A percentile compares a stretch with the other conserved stretches of the same genome.
Conservation (phyloP, 2,113 vertebrate species). For the Rhabdomys dilectus region DNA sequence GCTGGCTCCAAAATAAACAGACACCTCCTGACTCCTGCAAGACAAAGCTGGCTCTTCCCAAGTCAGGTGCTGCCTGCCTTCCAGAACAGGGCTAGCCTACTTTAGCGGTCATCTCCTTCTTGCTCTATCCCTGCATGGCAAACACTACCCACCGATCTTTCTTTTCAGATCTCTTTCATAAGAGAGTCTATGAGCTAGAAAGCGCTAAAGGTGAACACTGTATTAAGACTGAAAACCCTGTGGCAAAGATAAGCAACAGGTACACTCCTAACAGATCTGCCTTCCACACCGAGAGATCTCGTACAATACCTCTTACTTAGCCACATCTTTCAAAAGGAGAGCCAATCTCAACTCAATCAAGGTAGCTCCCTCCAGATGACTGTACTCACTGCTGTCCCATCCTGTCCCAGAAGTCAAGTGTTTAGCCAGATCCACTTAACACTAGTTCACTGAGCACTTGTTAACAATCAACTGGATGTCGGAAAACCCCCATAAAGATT, state of each 20-base stretch:
- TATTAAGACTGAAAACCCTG: conserved; percentile 43
- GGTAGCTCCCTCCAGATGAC: not conserved
- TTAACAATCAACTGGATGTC: conserved; percentile 84
- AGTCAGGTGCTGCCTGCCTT: not conserved
- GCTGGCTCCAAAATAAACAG: not conserved
- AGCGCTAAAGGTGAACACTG: not conserved
- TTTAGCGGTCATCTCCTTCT: not conserved
- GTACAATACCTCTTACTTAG: not conserved
- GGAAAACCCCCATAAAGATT: conserved; percentile 89
- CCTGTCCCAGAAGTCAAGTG: not conserved
- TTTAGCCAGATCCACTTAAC: conserved; percentile 66
- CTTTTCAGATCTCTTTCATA: conserved; percentile 19
- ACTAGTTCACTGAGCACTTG: conserved; percentile 78
- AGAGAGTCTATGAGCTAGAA: not conserved
- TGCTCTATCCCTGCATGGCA: not conserved
- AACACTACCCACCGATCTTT: not conserved
- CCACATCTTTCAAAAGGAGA: not conserved
- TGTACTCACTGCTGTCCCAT: not conserved
- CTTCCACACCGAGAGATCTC: not conserved
- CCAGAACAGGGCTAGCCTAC: not conserved
- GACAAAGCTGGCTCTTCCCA: not conserved
- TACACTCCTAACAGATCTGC: not conserved
- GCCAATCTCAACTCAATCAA: not conserved
- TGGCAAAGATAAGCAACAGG: conserved; percentile 50
- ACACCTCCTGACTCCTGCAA: not conserved